phyloP scores from a whole-genome alignment of 2,797 vertebrate species.

The Crotalus adamanteus region DNA sequence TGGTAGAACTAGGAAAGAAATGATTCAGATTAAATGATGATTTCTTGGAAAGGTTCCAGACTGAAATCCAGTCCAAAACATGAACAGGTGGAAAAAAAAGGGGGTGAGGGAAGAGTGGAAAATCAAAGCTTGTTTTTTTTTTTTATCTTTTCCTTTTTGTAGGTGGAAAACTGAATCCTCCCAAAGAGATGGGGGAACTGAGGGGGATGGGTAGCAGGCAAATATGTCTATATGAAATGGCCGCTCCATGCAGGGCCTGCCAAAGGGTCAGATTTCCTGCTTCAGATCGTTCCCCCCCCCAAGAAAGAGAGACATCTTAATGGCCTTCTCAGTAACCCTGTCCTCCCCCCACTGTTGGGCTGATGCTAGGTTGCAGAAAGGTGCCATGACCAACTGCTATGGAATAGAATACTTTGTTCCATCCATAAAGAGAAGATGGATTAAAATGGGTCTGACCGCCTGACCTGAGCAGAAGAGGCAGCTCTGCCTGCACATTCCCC shows the following conservation, averaged over 20 bases:
- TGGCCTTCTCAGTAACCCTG: rapidly evolving
- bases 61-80: neutral
- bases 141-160: neutral
- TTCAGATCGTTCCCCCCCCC: neutral
- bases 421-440: neutral
- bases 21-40: neutral
- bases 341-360: neutral
- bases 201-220: slow-evolving; percentile 14
- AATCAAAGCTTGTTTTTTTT: neutral
- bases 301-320: slow-evolving; percentile 13
- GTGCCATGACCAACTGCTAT: neutral
- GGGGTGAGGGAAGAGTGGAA: neutral
- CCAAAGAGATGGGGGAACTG: slow-evolving; percentile 41
- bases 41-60: neutral
- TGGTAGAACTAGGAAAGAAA: neutral
- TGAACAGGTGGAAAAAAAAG: neutral
- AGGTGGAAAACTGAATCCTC: slow-evolving; percentile 59
- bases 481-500: too few species aligned
- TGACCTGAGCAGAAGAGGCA: neutral
- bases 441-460: neutral
- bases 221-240: neutral
- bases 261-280: neutral
- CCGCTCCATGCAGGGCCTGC: neutral
- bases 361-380: neutral
- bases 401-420: neutral